A percentile compares a stretch with the other conserved stretches of the same genome.
Conservation (phyloP, 2,888 invertebrate genomes). For the Drosophila yooni region DNA sequence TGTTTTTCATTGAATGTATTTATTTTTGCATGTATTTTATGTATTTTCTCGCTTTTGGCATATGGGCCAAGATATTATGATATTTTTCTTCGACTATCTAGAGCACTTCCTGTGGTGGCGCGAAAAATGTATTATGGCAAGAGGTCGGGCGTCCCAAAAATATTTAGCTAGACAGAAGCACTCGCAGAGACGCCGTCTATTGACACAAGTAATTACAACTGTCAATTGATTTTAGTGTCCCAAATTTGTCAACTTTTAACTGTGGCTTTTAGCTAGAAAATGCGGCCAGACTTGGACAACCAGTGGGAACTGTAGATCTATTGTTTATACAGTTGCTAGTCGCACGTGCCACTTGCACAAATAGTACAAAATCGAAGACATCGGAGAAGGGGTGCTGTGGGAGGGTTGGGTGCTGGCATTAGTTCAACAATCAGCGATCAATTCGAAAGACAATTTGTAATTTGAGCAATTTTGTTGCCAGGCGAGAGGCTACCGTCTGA, state of each 20-base stretch:
- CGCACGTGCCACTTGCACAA: slow-evolving; percentile 49
- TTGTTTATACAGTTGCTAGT: slow-evolving; percentile 72
- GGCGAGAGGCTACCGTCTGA: slow-evolving; percentile 26
- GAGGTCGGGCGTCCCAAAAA: slow-evolving; percentile 31
- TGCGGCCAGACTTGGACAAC: slow-evolving; percentile 38
- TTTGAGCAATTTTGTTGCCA: slow-evolving; percentile 49
- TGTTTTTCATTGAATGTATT: not conserved
- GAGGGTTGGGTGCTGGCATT: not conserved
- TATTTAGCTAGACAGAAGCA: slow-evolving; percentile 11
- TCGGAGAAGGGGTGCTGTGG: slow-evolving; percentile 27
- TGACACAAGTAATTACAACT: slow-evolving; percentile 76
- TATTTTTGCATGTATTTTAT: not conserved
- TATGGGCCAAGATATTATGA: not conserved
- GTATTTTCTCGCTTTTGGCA: not conserved
- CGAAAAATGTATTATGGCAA: slow-evolving; percentile 46
- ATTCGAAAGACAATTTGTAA: slow-evolving; percentile 53
- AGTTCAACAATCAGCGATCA: slow-evolving; percentile 13
- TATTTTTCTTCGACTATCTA: not conserved
- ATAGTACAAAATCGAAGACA: slow-evolving; percentile 6
- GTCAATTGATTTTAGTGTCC: slow-evolving; percentile 79
- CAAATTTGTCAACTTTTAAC: slow-evolving; percentile 67
- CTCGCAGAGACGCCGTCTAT: slow-evolving; percentile 33
- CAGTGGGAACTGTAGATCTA: not conserved
- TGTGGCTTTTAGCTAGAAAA: slow-evolving; percentile 68
- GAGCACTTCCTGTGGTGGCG: slow-evolving; percentile 47